A percentile compares a stretch with the other conserved stretches of the same genome.
Conservation (phyloP, 2,797 vertebrate genomes). For the Spinibarbus caldwelli region DNA sequence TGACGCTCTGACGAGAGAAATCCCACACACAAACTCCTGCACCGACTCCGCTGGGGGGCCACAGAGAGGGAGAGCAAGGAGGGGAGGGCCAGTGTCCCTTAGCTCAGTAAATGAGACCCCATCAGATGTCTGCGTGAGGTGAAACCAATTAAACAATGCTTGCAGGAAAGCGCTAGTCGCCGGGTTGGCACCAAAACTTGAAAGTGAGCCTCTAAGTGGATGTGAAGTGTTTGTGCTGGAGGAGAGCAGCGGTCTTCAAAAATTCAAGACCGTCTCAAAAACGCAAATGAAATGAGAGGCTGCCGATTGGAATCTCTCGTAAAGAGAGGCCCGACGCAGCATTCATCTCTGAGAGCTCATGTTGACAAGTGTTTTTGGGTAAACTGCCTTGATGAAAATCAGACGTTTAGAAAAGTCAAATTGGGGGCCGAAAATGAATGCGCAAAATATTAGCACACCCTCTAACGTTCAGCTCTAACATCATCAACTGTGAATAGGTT, state of each 20-base stretch:
- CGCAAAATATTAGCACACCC: background rate
- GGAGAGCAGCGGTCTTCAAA: slow-evolving; percentile 43
- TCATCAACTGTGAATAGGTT: background rate
- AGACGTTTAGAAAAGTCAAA: background rate
- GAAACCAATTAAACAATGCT: slow-evolving; percentile 79
- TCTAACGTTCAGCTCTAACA: background rate
- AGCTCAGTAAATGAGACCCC: slow-evolving; percentile 71
- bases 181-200: slow-evolving; percentile 65
- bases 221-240: slow-evolving; percentile 53
- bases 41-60: slow-evolving; percentile 67
- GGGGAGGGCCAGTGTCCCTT: slow-evolving; percentile 51
- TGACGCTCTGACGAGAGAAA: slow-evolving; percentile 78
- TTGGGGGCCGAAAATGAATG: background rate
- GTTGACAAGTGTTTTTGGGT: background rate
- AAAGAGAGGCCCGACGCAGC: background rate
- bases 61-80: slow-evolving; percentile 29
- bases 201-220: slow-evolving; percentile 53
- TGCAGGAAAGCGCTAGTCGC: slow-evolving; percentile 67
- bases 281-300: slow-evolving; percentile 36
- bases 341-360: slow-evolving; percentile 15
- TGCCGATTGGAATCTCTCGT: slow-evolving; percentile 13
- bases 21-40: slow-evolving; percentile 79
- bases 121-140: slow-evolving; percentile 75
- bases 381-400: slow-evolving; percentile 7
- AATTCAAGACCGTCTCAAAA: slow-evolving; percentile 19